These are phyloP conservation scores for Ceratosolen solmsi DNA, from an alignment of 1,140 invertebrate species.

Conservation along the genomic window DNA sequence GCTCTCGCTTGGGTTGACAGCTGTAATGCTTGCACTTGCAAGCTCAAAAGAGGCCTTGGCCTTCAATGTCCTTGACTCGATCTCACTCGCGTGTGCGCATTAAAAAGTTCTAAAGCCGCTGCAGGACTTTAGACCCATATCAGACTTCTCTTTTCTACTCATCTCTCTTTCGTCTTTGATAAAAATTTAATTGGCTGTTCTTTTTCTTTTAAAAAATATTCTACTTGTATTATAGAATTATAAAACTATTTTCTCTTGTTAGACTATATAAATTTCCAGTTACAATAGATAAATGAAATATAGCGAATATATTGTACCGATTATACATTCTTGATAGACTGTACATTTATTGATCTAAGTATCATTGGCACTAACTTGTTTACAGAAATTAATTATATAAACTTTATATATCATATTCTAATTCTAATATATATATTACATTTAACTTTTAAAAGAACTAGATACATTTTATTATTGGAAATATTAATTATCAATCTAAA, in stretches of 20 bases:
- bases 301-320: neutral
- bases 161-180: neutral
- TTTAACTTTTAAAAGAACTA: too few relatives aligned
- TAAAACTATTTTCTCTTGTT: too few relatives aligned
- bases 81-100: too few relatives aligned
- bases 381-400: neutral
- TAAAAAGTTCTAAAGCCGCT: too few relatives aligned
- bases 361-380: too few relatives aligned
- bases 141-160: neutral
- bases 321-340: neutral
- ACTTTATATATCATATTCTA: too few relatives aligned
- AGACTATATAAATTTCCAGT: neutral
- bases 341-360: neutral
- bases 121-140: too few relatives aligned
- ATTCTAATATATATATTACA: too few relatives aligned
- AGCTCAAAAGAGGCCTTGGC: conserved; percentile 40
- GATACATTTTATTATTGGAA: too few relatives aligned
- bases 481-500: too few relatives aligned
- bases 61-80: neutral
- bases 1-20: conserved; percentile 45
- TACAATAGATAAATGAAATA: neutral
- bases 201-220: neutral
- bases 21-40: neutral
- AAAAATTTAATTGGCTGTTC: neutral
- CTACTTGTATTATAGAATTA: neutral